Conservation (phyloP, 2,113 vertebrate genomes). For the Cyanoramphus novaezelandiae region DNA sequence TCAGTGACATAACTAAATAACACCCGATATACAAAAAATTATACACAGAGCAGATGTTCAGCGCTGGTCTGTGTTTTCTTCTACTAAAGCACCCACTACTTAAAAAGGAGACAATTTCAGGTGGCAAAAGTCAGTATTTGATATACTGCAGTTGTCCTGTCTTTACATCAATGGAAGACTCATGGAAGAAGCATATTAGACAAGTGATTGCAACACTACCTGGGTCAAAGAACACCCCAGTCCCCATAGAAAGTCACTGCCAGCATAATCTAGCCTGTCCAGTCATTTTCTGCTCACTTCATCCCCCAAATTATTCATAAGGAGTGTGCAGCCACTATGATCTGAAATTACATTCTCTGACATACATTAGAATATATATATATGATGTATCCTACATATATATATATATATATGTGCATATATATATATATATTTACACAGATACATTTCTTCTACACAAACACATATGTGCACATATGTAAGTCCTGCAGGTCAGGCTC, state of each 20-base stretch:
- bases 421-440: neutral
- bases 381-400: neutral
- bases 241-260: neutral
- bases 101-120: neutral
- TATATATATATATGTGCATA: neutral
- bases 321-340: neutral
- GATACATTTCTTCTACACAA: neutral
- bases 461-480: rapidly evolving
- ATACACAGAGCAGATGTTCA: neutral
- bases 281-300: neutral
- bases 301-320: neutral
- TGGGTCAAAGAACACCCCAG: neutral
- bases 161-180: neutral
- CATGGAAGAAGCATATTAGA: neutral
- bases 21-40: neutral
- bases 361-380: neutral
- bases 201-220: neutral
- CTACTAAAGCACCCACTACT: neutral
- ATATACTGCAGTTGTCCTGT: neutral
- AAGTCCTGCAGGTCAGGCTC: neutral
- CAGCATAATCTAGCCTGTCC: neutral
- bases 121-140: neutral
- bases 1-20: neutral
- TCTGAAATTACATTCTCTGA: neutral
- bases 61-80: neutral